Base-by-base conservation (phyloP, 2,888 invertebrate genomes). In the Drosophila fungiperda region DNA sequence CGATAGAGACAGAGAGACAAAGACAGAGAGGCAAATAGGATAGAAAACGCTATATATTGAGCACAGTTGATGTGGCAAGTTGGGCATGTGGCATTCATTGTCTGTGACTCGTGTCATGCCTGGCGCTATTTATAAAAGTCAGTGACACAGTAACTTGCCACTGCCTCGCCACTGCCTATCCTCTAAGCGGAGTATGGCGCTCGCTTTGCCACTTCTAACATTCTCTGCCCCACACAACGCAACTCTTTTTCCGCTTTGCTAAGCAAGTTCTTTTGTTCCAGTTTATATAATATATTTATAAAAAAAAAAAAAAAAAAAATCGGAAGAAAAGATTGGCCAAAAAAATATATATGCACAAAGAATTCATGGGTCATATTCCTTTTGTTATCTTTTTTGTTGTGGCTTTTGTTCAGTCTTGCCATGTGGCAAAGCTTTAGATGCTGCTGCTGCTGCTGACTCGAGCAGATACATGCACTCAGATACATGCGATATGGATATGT, bases 231-330 rank as follows among this genome's bases (percentile, higher is more conserved):
- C 54, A 59, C 35, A 66, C 29, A 29, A 29, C 73, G 61, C 71
- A 83, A 89, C 89, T 89, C 89, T 84, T 87, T 88, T 87, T 87
- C 85, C 85, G 83, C 87, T 87, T 87, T 89, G 87, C 83, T 89
- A 87, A 85, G 83, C 87, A 89, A 72, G 82, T 74, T 74, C 84
- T 87, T 82, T 88, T 87, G 84, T 88, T 85, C 86, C 86, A 77
- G 64, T 23, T 1, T 40, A 17, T 54, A 62, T 58, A 63, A 57
- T 36, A 35, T 26, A 63, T 12, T 42, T 36, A 67, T 55, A 61
- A 58, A 60, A 62, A 36, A 45, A 66, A 40, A 57, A 57, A 36
- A 45, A 66, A 40, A 42, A 20, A 12, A 23, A 6, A 45, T 23
- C 45, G 49, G 36, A 60, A 49, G 54, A 53, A 38, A 64, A 58